phyloP scores from a whole-genome alignment of 2,113 vertebrate species.

The Micromys minutus region DNA sequence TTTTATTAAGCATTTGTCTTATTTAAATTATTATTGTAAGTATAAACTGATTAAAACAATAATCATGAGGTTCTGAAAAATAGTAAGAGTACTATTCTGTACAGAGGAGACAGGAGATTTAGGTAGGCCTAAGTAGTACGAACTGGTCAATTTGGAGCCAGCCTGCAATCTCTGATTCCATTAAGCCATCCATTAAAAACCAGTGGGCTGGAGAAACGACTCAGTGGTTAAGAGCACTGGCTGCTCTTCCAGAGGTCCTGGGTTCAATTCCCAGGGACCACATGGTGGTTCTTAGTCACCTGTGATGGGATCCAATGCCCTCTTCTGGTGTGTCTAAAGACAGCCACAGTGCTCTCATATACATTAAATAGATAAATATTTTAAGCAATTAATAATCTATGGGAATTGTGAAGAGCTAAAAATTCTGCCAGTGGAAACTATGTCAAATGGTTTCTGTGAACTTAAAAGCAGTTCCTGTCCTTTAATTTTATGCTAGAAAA shows the following conservation, averaged over 20 bases:
- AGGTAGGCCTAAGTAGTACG: not conserved
- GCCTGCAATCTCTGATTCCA: not conserved
- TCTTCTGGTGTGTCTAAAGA: too few species aligned
- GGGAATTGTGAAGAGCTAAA: not conserved
- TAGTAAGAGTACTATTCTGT: not conserved
- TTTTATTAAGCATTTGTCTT: not conserved
- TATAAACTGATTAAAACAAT: not conserved
- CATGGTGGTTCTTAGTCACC: too few species aligned
- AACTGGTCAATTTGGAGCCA: not conserved
- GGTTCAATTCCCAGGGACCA: too few species aligned
- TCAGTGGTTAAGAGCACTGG: too few species aligned
- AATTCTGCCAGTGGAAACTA: not conserved
- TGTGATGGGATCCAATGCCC: too few species aligned
- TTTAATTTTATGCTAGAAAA: not conserved
- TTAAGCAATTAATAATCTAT: not conserved
- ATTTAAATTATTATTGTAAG: not conserved
- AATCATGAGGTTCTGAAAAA: not conserved
- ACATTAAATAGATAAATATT: too few species aligned
- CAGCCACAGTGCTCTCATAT: too few species aligned
- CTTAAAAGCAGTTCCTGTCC: not conserved
- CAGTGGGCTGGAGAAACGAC: too few species aligned
- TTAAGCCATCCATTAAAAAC: not conserved
- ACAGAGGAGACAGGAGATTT: not conserved
- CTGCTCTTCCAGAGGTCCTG: too few species aligned
- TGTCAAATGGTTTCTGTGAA: not conserved